Percentiles rank a stretch among this genome's conserved stretches.
Evolutionary conservation across 1,140 invertebrate genomes (phyloP).

Genomic region (Metaphire vulgaris): DNA sequence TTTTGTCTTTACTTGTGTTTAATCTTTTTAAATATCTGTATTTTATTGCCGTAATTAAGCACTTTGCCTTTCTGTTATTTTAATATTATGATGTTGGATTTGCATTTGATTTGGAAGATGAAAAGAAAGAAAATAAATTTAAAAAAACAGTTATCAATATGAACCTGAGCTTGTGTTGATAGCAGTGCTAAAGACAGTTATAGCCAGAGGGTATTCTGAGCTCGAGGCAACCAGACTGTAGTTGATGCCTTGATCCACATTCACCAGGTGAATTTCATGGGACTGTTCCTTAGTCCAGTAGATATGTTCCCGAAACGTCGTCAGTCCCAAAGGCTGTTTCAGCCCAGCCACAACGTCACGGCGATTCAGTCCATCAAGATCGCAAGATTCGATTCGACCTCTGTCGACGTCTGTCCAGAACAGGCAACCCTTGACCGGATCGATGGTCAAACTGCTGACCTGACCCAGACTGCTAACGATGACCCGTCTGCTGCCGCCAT

Average conservation of each 20-base stretch:
- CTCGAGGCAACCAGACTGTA: not conserved
- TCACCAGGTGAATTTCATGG: slow-evolving; percentile 41
- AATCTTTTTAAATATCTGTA: too few species aligned
- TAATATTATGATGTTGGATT: too few species aligned
- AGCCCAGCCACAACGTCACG: not conserved
- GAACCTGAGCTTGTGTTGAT: not conserved
- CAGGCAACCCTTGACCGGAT: not conserved
- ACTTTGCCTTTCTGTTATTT: too few species aligned
- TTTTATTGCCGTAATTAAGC: too few species aligned
- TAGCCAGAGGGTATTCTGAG: not conserved
- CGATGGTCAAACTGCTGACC: slow-evolving; percentile 13
- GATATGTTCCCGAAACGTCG: not conserved
- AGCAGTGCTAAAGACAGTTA: not conserved
- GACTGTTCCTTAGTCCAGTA: not conserved
- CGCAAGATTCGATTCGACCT: slow-evolving; percentile 4
- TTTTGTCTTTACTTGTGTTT: too few species aligned
- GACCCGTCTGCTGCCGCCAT: not conserved
- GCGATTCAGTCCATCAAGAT: not conserved
- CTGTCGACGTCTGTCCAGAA: slow-evolving; percentile 11
- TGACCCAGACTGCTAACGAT: slow-evolving; percentile 10
- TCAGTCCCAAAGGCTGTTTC: not conserved
- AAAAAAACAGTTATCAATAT: too few species aligned
- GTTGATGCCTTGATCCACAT: slow-evolving; percentile 39
- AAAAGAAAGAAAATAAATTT: too few species aligned
- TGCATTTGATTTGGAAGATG: too few species aligned